A percentile compares a stretch with the other conserved stretches of the same genome.
Conservation (phyloP, 2,113 vertebrate species). For the Anthoscopus minutus region DNA sequence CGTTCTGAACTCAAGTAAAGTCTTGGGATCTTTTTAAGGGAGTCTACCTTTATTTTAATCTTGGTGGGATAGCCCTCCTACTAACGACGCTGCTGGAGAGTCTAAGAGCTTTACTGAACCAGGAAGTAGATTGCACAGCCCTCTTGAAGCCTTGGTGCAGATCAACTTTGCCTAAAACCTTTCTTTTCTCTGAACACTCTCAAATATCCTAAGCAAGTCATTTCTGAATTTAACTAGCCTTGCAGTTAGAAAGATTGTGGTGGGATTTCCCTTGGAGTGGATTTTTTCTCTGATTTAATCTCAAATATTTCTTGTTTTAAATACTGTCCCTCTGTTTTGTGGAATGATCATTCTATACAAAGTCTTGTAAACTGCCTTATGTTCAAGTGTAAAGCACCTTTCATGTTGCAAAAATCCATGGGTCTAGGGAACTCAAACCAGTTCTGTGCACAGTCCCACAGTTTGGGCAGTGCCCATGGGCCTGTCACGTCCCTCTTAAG, state of each 20-base stretch:
- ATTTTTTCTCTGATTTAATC: not conserved
- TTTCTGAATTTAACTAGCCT: not conserved
- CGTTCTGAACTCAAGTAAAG: not conserved
- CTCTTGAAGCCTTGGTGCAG: not conserved
- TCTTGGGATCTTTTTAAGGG: not conserved
- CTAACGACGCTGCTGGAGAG: not conserved
- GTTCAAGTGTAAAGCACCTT: not conserved
- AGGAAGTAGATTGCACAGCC: not conserved
- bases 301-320: not conserved
- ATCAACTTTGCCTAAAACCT: not conserved
- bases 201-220: not conserved
- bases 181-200: not conserved
- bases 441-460: not conserved
- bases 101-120: not conserved
- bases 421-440: not conserved
- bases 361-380: not conserved
- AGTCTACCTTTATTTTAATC: not conserved
- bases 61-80: not conserved
- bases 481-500: not conserved
- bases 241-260: not conserved
- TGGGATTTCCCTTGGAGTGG: not conserved
- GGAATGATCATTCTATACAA: not conserved
- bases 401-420: not conserved
- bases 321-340: not conserved
- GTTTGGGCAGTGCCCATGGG: fast-evolving